These are phyloP conservation scores for Cerceris rybyensis DNA, from an alignment of 2,888 invertebrate genomes.

Conservation along the genomic window DNA sequence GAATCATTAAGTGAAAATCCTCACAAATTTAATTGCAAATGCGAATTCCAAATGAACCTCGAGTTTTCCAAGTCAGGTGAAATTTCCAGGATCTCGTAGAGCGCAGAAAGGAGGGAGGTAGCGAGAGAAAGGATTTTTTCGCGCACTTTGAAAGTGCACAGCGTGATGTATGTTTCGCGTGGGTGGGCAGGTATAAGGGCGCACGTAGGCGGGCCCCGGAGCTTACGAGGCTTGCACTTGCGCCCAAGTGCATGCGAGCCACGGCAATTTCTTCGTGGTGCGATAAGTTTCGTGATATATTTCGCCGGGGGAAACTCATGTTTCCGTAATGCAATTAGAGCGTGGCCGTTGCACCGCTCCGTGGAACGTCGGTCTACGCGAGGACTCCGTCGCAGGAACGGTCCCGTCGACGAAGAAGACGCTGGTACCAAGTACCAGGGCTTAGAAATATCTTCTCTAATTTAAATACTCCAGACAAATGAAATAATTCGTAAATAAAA, in stretches of 20 bases:
- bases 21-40: too few relatives aligned
- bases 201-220: slow-evolving; percentile 68
- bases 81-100: too few relatives aligned
- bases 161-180: slow-evolving; percentile 63
- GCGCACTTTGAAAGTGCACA: slow-evolving; percentile 50
- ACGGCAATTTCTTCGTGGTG: slow-evolving; percentile 69
- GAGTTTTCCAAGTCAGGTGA: too few relatives aligned
- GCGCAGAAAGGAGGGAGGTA: background rate
- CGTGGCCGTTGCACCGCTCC: slow-evolving; percentile 67
- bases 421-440: slow-evolving; percentile 22
- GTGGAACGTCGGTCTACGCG: slow-evolving; percentile 31
- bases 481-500: slow-evolving; percentile 76
- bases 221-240: slow-evolving; percentile 66
- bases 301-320: slow-evolving; percentile 75
- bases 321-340: slow-evolving; percentile 81
- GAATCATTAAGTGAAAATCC: too few relatives aligned
- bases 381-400: slow-evolving; percentile 29
- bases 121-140: slow-evolving; percentile 23
- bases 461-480: slow-evolving; percentile 75
- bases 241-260: slow-evolving; percentile 62
- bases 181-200: slow-evolving; percentile 69
- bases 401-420: slow-evolving; percentile 21
- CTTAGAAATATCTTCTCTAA: slow-evolving; percentile 76
- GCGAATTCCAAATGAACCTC: too few relatives aligned
- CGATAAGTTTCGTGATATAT: slow-evolving; percentile 73